Conservation (phyloP, 2,797 vertebrate genomes). For the Mionectes olivaceus region DNA sequence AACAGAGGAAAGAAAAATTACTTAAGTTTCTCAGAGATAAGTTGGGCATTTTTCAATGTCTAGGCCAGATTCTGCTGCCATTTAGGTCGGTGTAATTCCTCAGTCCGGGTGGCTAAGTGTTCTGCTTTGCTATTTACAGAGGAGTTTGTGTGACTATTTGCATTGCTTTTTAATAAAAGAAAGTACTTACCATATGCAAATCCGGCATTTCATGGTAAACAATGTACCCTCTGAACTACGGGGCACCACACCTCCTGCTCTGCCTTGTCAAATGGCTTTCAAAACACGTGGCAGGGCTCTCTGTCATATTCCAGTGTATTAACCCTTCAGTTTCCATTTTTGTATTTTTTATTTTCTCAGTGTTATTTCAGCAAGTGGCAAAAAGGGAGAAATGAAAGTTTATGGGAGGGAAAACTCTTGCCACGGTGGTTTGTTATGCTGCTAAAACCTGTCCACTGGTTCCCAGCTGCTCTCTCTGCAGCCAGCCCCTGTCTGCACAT, state of each 20-base stretch:
- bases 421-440: accelerated
- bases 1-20: conserved; percentile 21
- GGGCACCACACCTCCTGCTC: conserved; percentile 59
- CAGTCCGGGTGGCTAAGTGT: conserved; percentile 32
- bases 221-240: conserved; percentile 68
- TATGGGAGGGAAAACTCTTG: not conserved
- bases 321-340: not conserved
- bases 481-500: not conserved
- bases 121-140: conserved; percentile 75
- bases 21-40: conserved; percentile 7
- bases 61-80: conserved; percentile 18
- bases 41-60: conserved; percentile 20
- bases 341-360: not conserved
- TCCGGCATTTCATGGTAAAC: conserved; percentile 76
- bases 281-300: conserved; percentile 41
- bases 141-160: conserved; percentile 75
- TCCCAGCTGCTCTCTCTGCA: not conserved
- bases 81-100: conserved; percentile 40
- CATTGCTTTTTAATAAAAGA: conserved; percentile 76
- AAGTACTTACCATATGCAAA: conserved; percentile 76
- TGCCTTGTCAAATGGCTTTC: conserved; percentile 54
- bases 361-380: not conserved
- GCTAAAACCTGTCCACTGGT: not conserved
- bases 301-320: conserved; percentile 21
- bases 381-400: not conserved